Conservation (phyloP, 2,888 invertebrate species). For the Ramazzottius varieornatus region DNA sequence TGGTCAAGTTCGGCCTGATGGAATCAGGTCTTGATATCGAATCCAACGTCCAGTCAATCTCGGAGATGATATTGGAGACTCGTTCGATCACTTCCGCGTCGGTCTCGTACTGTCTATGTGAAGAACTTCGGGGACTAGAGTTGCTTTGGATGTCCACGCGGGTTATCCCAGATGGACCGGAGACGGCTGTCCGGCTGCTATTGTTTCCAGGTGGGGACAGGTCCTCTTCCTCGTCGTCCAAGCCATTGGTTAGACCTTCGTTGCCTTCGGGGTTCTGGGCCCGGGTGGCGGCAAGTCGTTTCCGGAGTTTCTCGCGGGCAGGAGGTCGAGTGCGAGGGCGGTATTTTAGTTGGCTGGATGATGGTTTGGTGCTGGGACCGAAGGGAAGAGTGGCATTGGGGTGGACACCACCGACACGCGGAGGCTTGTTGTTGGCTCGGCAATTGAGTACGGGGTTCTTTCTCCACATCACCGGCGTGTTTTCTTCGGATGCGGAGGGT, state of each 20-base stretch:
- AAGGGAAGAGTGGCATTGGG: constrained; percentile 1
- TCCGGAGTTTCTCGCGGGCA: not conserved
- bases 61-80: not conserved
- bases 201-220: not conserved
- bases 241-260: not conserved
- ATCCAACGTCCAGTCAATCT: constrained; percentile 2
- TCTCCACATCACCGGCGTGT: not conserved
- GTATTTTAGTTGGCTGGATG: not conserved
- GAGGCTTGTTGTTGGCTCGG: not conserved
- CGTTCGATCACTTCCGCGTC: not conserved
- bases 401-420: not conserved
- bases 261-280: not conserved
- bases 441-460: not conserved
- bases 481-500: not conserved
- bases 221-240: not conserved
- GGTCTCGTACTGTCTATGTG: not conserved
- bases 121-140: not conserved
- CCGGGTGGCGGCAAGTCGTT: not conserved
- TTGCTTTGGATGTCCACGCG: not conserved
- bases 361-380: not conserved
- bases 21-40: not conserved
- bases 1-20: not conserved
- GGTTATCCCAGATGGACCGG: not conserved
- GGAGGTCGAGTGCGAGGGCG: not conserved
- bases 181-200: not conserved